phyloP scores from a whole-genome alignment of 2,797 vertebrate genomes.

The Trachops cirrhosus region DNA sequence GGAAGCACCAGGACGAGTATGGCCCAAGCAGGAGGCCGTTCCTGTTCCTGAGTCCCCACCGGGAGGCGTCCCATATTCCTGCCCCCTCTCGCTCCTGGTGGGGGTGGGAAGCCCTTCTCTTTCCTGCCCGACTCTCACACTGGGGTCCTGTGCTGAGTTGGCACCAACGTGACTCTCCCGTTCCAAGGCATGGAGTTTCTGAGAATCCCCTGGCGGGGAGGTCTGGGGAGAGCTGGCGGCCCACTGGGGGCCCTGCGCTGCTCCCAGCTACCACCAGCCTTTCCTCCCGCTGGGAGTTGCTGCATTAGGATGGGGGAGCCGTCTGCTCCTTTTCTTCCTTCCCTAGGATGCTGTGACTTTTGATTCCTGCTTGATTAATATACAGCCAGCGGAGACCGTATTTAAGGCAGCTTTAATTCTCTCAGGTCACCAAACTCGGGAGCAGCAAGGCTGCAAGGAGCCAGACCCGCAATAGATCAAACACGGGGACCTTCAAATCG shows the following conservation, averaged over 20 bases:
- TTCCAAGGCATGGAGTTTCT: conserved; percentile 66
- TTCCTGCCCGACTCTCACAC: not conserved
- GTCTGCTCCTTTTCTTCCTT: conserved; percentile 50
- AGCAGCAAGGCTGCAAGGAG: conserved; percentile 66
- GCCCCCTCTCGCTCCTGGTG: not conserved
- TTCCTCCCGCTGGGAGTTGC: not conserved
- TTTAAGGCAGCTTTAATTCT: conserved; percentile 72
- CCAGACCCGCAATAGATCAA: conserved; percentile 70
- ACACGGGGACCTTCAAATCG: conserved; percentile 70
- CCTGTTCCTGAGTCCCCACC: not conserved
- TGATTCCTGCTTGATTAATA: conserved; percentile 72
- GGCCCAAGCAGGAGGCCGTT: not conserved
- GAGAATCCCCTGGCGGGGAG: conserved; percentile 66
- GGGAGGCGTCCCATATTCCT: not conserved
- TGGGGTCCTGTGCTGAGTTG: conserved; percentile 14
- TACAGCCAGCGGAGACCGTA: conserved; percentile 64
- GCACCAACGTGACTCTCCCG: not conserved
- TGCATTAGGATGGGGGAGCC: not conserved
- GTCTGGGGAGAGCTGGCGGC: conserved; percentile 44
- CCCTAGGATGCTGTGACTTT: conserved; percentile 61
- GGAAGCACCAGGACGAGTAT: rapidly evolving
- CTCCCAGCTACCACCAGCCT: not conserved
- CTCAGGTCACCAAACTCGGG: conserved; percentile 66
- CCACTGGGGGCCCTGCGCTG: conserved; percentile 4
- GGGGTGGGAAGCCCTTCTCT: not conserved